Evolutionary conservation across 2,113 vertebrate species (phyloP).

Genomic region (Corythoichthys haematopterus): DNA sequence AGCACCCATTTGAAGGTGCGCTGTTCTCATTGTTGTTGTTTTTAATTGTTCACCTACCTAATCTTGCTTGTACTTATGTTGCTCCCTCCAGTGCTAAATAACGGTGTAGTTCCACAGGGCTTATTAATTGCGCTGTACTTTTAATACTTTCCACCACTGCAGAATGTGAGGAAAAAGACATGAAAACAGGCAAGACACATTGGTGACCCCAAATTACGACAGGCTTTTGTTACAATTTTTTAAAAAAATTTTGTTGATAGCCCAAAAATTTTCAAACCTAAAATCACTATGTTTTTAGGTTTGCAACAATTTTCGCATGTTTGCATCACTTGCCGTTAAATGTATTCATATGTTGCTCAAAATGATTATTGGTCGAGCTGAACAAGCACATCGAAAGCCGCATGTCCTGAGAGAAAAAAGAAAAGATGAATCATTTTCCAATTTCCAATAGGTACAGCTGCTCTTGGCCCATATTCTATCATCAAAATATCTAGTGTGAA

Average conservation of each 20-base stretch:
- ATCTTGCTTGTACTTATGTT: too few species aligned
- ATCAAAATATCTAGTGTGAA: slow-evolving; percentile 25
- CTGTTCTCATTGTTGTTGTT: too few species aligned
- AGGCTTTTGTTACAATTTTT: too few species aligned
- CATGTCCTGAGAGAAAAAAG: neutral
- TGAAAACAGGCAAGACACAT: too few species aligned
- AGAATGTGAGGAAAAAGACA: too few species aligned
- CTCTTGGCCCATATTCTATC: slow-evolving; percentile 35
- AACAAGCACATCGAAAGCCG: neutral
- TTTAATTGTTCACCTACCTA: too few species aligned
- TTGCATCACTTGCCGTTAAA: neutral
- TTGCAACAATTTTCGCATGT: neutral
- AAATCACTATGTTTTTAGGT: neutral
- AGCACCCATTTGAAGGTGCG: too few species aligned
- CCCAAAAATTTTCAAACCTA: neutral
- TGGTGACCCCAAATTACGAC: too few species aligned
- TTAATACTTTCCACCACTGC: too few species aligned
- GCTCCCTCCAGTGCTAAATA: too few species aligned
- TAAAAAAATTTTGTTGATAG: neutral
- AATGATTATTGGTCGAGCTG: neutral
- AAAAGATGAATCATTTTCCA: slow-evolving; percentile 8
- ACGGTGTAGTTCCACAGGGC: too few species aligned
- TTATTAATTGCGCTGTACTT: too few species aligned
- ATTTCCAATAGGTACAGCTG: slow-evolving; percentile 22
- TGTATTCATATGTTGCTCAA: neutral